Evolutionary conservation across 2,113 vertebrate species (phyloP).

Genomic region (Tragelaphus scriptus): DNA sequence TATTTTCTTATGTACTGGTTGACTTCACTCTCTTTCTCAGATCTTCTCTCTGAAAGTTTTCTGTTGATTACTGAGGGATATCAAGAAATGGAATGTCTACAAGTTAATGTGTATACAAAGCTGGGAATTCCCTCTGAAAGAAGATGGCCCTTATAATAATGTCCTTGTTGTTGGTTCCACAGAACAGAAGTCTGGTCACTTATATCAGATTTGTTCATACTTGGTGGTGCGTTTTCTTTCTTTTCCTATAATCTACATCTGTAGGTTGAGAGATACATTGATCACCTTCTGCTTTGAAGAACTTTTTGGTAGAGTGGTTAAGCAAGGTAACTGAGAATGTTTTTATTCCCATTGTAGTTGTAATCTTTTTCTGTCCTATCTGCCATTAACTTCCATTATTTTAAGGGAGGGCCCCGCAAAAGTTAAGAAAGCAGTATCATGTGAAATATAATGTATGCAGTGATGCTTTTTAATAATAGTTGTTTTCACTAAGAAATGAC

Average conservation of each 20-base stretch:
- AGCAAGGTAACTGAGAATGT: not conserved
- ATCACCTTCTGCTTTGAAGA: not conserved
- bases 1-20: not conserved
- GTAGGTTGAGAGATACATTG: not conserved
- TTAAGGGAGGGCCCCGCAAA: not conserved
- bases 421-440: not conserved
- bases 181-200: not conserved
- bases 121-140: not conserved
- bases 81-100: not conserved
- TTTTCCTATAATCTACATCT: not conserved
- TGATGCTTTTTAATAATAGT: not conserved
- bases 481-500: not conserved
- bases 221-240: not conserved
- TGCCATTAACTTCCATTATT: not conserved
- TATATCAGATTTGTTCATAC: not conserved
- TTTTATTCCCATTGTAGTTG: not conserved
- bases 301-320: not conserved
- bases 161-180: not conserved
- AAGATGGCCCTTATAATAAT: not conserved
- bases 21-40: not conserved
- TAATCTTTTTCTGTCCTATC: not conserved
- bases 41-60: conserved; percentile 10
- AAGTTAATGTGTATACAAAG: not conserved
- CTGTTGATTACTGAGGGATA: not conserved
- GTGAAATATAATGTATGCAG: not conserved